A percentile compares a stretch with the other conserved stretches of the same genome.
Conservation (phyloP, 2,888 invertebrate species). For the Bimastos eiseni region DNA sequence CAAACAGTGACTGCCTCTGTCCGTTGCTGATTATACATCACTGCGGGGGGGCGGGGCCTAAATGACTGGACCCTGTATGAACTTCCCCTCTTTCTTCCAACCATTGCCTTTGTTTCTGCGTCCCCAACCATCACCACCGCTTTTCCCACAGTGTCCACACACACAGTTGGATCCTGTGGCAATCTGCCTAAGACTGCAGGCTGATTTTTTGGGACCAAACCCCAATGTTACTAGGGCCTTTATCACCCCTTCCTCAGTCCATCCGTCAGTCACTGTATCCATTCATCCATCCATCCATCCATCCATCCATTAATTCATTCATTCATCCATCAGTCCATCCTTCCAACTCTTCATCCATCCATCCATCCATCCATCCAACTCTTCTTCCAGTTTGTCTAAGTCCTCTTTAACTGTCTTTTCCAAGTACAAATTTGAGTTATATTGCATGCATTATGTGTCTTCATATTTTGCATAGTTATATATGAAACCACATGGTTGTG, state of each 20-base stretch:
- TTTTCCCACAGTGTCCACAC: not conserved
- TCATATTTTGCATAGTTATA: no score
- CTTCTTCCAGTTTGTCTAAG: not conserved
- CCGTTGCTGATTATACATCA: slow-evolving; percentile 2
- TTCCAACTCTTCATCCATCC: not conserved
- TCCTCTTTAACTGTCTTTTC: not conserved
- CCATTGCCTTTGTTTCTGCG: not conserved
- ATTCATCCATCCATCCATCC: not conserved
- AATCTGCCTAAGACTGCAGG: not conserved
- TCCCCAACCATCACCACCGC: not conserved
- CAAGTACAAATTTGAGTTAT: not conserved
- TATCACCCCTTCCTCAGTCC: no score
- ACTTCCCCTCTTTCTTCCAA: not conserved
- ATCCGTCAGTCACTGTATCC: no score
- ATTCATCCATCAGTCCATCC: not conserved
- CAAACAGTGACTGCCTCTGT: not conserved
- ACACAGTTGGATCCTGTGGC: not conserved
- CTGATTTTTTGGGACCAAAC: not conserved
- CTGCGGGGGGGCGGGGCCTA: not conserved
- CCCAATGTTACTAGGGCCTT: no score
- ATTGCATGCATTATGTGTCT: no score
- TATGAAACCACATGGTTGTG: no score
- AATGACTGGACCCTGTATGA: not conserved
- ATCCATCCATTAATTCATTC: not conserved
- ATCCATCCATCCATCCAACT: not conserved